These are phyloP conservation scores for Meloe dianella DNA, from an alignment of 2,888 invertebrate species.

Conservation along the genomic window DNA sequence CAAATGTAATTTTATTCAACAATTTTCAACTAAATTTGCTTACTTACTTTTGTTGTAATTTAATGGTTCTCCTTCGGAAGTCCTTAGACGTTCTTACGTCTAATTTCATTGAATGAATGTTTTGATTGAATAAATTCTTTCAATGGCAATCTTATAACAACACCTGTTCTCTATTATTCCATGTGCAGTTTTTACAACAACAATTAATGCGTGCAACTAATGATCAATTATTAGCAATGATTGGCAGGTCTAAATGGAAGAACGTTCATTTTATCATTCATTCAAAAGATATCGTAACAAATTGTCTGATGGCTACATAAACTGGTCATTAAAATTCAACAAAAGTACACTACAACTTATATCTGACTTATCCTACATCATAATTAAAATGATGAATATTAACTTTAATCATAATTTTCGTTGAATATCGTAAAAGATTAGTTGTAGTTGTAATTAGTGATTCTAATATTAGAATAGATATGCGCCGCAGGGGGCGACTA, in stretches of 20 bases:
- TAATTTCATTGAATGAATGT: background rate
- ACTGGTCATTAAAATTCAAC: slow-evolving; percentile 6
- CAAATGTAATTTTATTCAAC: background rate
- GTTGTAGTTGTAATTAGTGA: too few species aligned
- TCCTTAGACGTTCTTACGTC: background rate
- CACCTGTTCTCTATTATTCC: slow-evolving; percentile 1
- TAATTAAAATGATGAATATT: too few species aligned
- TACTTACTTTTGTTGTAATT: too few species aligned
- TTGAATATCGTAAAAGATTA: too few species aligned
- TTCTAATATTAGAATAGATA: too few species aligned
- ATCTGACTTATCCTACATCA: too few species aligned
- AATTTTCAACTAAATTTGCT: background rate
- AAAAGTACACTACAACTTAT: too few species aligned
- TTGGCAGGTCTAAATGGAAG: background rate
- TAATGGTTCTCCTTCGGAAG: background rate
- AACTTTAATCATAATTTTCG: too few species aligned
- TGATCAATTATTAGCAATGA: background rate
- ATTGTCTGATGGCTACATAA: background rate
- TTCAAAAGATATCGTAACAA: background rate
- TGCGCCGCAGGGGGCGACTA: too few species aligned
- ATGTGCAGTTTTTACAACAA: background rate
- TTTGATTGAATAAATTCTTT: background rate
- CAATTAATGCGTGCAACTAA: slow-evolving; percentile 6
- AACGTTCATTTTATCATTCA: background rate
- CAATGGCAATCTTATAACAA: slow-evolving; percentile 5